Base-by-base conservation (phyloP, 2,797 vertebrate species). In the Trachurus trachurus region DNA sequence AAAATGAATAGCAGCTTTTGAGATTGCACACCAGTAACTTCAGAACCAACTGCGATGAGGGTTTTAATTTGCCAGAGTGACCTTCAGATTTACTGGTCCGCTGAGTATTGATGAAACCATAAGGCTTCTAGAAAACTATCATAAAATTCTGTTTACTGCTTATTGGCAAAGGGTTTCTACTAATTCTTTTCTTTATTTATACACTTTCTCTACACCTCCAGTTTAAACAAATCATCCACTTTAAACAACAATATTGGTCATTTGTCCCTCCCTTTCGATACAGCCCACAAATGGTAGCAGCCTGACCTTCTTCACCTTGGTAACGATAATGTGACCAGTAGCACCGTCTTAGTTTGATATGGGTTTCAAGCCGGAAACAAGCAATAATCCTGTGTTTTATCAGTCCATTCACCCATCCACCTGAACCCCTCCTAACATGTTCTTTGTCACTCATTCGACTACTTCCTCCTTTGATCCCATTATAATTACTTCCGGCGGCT, bases 51-150 rank as follows among this genome's bases (percentile, higher is more conserved):
- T 37, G 72, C 44, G 56, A 70, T 53, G 56, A 65, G 62, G 74
- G 47, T 69, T 87, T 86, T 88, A 83, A 87, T 90, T 79, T 72
- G 45, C 57, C 65, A 71, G 63, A 77, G 65, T 87, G 76, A 91
- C 84, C 84, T 85, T 87, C 59, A 80, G 42, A 78, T 26, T 26
- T 74, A 79, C 74, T 69, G 34, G 63, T 57, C 66, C 47, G 61
- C 53, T 52, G 61, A 71, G 76, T 86, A 88, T 87, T 68, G 85
- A 86, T 77, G 56, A 78, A 82, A 69, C 74, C 63, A 79, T 82
- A 76, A 78, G 62, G 65, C 66, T 71, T 74, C 54, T 19, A 49
- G 76, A 78, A 80, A 84, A 66, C 69, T 26, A 49, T 68, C 75
- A 68, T 85, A 73, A 88, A 90, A 71, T 44, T 52, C 40, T 56